A percentile compares a stretch with the other conserved stretches of the same genome.
These are phyloP conservation scores for Aegithalos caudatus DNA, from an alignment of 2,113 vertebrate species.

Conservation along the genomic window DNA sequence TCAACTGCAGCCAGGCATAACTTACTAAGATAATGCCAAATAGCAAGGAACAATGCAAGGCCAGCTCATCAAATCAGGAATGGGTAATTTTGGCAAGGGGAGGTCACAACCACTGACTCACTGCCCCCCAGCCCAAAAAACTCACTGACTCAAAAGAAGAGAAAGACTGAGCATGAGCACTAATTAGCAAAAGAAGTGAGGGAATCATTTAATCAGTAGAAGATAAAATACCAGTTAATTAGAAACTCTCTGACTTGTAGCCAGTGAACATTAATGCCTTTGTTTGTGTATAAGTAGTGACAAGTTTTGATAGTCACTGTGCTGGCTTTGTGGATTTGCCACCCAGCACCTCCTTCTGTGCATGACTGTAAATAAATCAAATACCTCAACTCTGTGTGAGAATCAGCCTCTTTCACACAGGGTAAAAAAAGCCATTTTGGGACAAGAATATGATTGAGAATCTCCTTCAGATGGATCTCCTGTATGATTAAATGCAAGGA, in stretches of 20 bases:
- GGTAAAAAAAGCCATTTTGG: not conserved
- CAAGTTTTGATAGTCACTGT: accelerated
- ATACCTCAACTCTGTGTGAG: not conserved
- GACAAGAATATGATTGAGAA: not conserved
- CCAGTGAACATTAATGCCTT: not conserved
- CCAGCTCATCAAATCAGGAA: not conserved
- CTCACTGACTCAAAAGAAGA: not conserved
- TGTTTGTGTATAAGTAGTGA: not conserved
- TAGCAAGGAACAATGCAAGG: not conserved
- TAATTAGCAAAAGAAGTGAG: not conserved
- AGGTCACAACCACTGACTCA: not conserved
- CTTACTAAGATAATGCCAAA: not conserved
- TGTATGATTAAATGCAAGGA: not conserved
- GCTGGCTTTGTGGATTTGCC: not conserved
- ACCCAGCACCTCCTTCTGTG: not conserved
- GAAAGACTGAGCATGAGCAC: not conserved
- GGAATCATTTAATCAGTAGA: not conserved
- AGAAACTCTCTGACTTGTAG: not conserved
- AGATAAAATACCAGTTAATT: not conserved
- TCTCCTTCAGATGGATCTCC: not conserved
- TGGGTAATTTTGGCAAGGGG: not conserved
- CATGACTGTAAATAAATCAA: not conserved
- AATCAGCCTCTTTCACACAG: not conserved
- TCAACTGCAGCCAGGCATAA: not conserved
- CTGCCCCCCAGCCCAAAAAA: not conserved